Percentiles rank a stretch among this genome's conserved stretches.
These are phyloP conservation scores for Formica aserva DNA, from an alignment of 2,888 invertebrate species.

Conservation along the genomic window DNA sequence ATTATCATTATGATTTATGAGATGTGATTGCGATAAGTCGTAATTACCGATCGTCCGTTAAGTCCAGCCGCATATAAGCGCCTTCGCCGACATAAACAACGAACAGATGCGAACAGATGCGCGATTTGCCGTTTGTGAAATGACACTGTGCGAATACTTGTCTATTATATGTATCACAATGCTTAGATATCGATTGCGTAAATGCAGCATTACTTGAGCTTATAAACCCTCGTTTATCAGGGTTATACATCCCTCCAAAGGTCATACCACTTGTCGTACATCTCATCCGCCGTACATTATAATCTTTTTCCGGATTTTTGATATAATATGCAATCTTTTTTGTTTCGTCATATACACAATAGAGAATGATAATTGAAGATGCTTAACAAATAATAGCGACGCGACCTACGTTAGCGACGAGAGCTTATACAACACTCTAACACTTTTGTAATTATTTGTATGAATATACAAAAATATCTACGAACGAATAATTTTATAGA, in stretches of 20 bases:
- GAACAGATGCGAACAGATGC: neutral
- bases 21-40: neutral
- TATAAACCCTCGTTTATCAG: neutral
- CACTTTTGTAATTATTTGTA: neutral
- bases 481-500: slow-evolving; percentile 6
- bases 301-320: neutral
- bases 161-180: neutral
- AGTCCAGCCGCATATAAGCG: neutral
- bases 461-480: neutral
- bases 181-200: slow-evolving; percentile 26
- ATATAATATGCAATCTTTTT: neutral
- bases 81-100: neutral
- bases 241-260: neutral
- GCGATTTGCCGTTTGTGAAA: neutral
- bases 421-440: neutral
- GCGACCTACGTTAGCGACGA: neutral
- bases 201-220: neutral
- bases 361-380: neutral
- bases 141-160: slow-evolving; percentile 6
- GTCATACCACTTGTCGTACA: neutral
- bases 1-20: slow-evolving; percentile 1
- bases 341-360: neutral
- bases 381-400: neutral
- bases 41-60: slow-evolving; percentile 20
- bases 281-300: neutral